phyloP scores from a whole-genome alignment of 1,140 invertebrate species.

The Zaprionus gabonicus region DNA sequence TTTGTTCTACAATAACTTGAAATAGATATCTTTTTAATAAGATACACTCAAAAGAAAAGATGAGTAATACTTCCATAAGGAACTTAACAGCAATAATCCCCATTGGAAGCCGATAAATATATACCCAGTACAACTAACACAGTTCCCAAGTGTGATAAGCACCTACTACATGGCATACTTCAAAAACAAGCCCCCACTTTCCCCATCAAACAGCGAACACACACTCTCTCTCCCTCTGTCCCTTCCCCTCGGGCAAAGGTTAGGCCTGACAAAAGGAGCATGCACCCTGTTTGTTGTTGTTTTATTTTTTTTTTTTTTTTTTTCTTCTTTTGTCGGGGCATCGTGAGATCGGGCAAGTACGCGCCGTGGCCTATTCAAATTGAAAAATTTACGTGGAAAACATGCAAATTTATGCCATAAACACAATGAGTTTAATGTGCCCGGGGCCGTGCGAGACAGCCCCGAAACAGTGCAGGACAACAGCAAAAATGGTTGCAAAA shows the following conservation, averaged over 20 bases:
- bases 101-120: neutral
- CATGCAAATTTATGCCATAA: slow-evolving; percentile 83
- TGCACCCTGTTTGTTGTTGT: slow-evolving; percentile 13
- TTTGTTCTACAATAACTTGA: no score
- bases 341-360: slow-evolving; percentile 21
- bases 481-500: slow-evolving; percentile 8
- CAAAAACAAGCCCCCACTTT: neutral
- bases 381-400: slow-evolving; percentile 82
- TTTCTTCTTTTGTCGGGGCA: neutral
- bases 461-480: slow-evolving; percentile 22
- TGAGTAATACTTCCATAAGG: neutral
- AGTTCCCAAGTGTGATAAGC: neutral
- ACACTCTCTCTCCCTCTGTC: neutral
- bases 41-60: neutral
- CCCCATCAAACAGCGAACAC: neutral
- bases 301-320: neutral
- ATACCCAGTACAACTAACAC: neutral
- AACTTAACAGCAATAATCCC: neutral
- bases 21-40: no score
- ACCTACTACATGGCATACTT: neutral
- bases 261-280: slow-evolving; percentile 23
- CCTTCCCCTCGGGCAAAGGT: neutral
- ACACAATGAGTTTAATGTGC: slow-evolving; percentile 82
- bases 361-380: slow-evolving; percentile 74
- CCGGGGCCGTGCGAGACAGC: slow-evolving; percentile 25